phyloP scores from a whole-genome alignment of 53 echinoderm and acorn worm genomes.

The Pentamera pediparva region DNA sequence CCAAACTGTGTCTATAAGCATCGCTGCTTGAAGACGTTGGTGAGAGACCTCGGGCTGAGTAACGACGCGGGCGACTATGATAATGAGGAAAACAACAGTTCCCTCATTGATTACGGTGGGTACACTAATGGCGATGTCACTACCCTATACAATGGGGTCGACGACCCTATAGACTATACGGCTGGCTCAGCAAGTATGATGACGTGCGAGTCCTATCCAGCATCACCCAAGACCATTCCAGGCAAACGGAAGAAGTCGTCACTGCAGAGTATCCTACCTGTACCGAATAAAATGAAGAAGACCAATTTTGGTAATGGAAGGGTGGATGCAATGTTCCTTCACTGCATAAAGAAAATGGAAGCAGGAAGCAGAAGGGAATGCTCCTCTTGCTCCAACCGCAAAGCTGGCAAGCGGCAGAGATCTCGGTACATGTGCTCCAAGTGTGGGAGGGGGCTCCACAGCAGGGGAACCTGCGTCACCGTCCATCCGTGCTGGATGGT shows the following conservation, averaged over 20 bases:
- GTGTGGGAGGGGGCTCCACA: constrained; percentile 30
- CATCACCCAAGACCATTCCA: constrained; percentile 29
- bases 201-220: constrained; percentile 9
- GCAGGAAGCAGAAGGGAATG: constrained; percentile 33
- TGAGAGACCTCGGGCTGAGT: constrained; percentile 19
- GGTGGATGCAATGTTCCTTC: constrained; percentile 26
- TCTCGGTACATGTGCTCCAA: constrained; percentile 34
- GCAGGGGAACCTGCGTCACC: constrained; percentile 28
- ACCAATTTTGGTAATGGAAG: constrained; percentile 19
- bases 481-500: constrained; percentile 32
- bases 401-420: constrained; percentile 35
- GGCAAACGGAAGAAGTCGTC: constrained; percentile 1
- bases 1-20: constrained; percentile 24
- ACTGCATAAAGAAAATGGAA: constrained; percentile 28
- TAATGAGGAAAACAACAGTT: constrained; percentile 13
- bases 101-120: constrained; percentile 8
- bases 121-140: constrained; percentile 18
- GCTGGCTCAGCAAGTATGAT: background rate
- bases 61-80: constrained; percentile 17
- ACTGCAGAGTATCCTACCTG: background rate
- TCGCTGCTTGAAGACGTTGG: constrained; percentile 25
- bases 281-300: constrained; percentile 34
- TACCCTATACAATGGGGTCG: constrained; percentile 13
- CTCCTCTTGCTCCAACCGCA: constrained; percentile 29
- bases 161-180: background rate